A percentile compares a stretch with the other conserved stretches of the same genome.
Conservation (phyloP, 2,888 invertebrate species). For the Reticulitermes lucifugus region DNA sequence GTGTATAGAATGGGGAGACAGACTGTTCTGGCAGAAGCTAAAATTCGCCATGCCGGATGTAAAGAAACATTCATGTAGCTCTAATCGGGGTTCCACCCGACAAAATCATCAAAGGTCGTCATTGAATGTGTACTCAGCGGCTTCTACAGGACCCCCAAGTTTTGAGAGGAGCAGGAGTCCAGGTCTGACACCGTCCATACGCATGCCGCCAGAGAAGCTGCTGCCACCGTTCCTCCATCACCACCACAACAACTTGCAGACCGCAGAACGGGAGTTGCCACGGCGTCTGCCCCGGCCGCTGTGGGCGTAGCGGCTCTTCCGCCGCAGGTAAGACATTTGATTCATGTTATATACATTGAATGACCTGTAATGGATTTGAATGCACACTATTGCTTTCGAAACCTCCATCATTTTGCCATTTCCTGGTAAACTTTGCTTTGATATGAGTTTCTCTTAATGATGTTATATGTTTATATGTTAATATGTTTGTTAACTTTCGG, state of each 20-base stretch:
- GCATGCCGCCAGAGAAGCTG: slow-evolving; percentile 61
- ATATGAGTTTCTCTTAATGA: too few species aligned
- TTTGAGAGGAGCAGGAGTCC: slow-evolving; percentile 39
- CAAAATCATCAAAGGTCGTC: slow-evolving; percentile 69
- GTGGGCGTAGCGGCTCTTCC: slow-evolving; percentile 83
- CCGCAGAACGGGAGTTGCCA: slow-evolving; percentile 59
- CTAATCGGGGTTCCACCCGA: slow-evolving; percentile 59
- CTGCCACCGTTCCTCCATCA: slow-evolving; percentile 55
- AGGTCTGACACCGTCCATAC: slow-evolving; percentile 58
- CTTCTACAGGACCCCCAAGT: slow-evolving; percentile 48
- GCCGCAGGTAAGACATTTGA: slow-evolving; percentile 67
- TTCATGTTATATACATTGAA: neutral
- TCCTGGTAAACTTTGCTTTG: too few species aligned
- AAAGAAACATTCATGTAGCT: slow-evolving; percentile 71
- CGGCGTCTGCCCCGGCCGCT: slow-evolving; percentile 74
- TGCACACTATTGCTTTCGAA: too few species aligned
- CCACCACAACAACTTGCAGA: slow-evolving; percentile 52
- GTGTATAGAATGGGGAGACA: slow-evolving; percentile 93
- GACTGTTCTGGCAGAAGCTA: slow-evolving; percentile 96
- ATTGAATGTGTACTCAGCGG: slow-evolving; percentile 51
- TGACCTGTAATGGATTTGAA: too few species aligned
- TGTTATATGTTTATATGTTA: too few species aligned
- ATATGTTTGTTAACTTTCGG: too few species aligned
- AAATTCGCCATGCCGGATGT: slow-evolving; percentile 91
- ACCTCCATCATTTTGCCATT: too few species aligned